phyloP scores from a whole-genome alignment of 2,113 vertebrate species.

The Erpornis zantholeuca region DNA sequence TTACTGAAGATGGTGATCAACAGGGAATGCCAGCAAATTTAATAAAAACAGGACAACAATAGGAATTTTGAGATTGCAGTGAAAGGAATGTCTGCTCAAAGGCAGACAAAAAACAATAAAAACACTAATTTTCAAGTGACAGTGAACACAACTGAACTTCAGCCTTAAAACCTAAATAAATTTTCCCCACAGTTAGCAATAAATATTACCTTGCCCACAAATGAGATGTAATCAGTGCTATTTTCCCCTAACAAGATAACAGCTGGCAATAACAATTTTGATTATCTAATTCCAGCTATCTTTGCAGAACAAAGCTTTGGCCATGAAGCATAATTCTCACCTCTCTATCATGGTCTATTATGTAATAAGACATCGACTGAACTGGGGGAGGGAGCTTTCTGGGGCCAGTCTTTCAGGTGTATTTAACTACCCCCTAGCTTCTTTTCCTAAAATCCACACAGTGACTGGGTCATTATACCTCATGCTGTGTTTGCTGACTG shows the following conservation, averaged over 20 bases:
- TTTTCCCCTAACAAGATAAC: background rate
- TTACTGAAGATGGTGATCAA: background rate
- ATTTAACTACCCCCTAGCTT: background rate
- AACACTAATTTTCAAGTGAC: background rate
- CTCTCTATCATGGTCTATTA: background rate
- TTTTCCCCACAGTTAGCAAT: background rate
- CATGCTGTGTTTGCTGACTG: background rate
- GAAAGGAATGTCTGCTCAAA: background rate
- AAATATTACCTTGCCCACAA: background rate
- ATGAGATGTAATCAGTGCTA: background rate
- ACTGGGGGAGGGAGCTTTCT: background rate
- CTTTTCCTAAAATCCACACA: background rate
- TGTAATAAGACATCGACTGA: background rate
- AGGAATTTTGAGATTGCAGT: background rate
- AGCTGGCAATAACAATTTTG: background rate
- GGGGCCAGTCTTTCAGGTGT: background rate
- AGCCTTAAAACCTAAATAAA: background rate
- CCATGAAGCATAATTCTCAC: background rate
- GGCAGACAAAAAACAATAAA: background rate
- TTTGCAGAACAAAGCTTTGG: background rate
- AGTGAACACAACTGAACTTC: background rate
- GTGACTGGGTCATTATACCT: background rate
- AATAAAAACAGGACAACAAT: background rate
- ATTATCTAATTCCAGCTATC: conserved; percentile 11
- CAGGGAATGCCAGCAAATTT: background rate